These are phyloP conservation scores for Micrasema longulum DNA, from an alignment of 1,140 invertebrate genomes.

Conservation along the genomic window DNA sequence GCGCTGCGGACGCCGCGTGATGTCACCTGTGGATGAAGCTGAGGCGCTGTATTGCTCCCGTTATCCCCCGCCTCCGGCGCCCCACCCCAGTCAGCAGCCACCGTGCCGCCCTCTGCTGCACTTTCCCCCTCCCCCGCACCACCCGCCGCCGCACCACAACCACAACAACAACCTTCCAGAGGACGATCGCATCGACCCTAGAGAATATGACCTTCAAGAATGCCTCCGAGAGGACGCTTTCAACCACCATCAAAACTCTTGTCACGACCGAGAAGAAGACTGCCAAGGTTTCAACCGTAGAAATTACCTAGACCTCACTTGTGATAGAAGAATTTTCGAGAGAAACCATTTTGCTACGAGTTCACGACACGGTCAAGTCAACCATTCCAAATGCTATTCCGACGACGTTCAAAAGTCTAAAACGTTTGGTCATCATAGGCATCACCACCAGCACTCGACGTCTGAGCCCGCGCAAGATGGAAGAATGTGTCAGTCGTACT, in stretches of 20 bases:
- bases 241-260: slow-evolving; percentile 47
- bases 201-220: slow-evolving; percentile 49
- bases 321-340: slow-evolving; percentile 49
- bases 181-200: slow-evolving; percentile 42
- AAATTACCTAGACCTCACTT: slow-evolving; percentile 47
- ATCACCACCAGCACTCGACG: slow-evolving; percentile 62
- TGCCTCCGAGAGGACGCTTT: slow-evolving; percentile 44
- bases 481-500: slow-evolving; percentile 46
- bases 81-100: slow-evolving; percentile 13
- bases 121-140: slow-evolving; percentile 51
- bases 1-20: slow-evolving; percentile 53
- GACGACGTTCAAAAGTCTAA: slow-evolving; percentile 52
- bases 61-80: slow-evolving; percentile 38
- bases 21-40: slow-evolving; percentile 53
- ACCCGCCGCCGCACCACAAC: slow-evolving; percentile 45
- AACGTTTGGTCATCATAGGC: slow-evolving; percentile 55
- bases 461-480: slow-evolving; percentile 61
- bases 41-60: slow-evolving; percentile 50
- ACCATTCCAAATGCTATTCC: slow-evolving; percentile 51
- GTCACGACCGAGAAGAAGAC: slow-evolving; percentile 49
- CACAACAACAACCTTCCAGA: slow-evolving; percentile 37
- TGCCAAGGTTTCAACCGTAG: slow-evolving; percentile 49
- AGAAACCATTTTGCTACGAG: slow-evolving; percentile 52
- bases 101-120: slow-evolving; percentile 48
- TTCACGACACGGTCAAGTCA: slow-evolving; percentile 45